A percentile compares a stretch with the other conserved stretches of the same genome.
Conservation (phyloP, 2,113 vertebrate species). For the Redunca redunca region DNA sequence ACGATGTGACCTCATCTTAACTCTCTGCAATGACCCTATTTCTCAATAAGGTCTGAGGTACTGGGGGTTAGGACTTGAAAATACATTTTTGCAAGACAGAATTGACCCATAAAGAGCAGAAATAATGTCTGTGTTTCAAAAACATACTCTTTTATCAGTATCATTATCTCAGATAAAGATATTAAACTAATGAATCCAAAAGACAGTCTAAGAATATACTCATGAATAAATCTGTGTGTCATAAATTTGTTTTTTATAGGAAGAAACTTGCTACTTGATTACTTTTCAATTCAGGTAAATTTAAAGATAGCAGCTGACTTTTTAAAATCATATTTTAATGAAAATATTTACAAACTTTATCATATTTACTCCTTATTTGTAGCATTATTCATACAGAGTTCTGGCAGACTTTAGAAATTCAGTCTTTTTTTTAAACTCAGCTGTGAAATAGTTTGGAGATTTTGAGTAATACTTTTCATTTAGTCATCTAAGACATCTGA, state of each 20-base stretch:
- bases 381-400: neutral
- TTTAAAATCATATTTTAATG: neutral
- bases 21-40: neutral
- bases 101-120: neutral
- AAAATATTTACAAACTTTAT: neutral
- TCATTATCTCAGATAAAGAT: neutral
- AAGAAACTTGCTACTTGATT: neutral
- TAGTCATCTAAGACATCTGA: neutral
- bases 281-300: neutral
- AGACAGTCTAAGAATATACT: neutral
- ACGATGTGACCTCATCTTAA: neutral
- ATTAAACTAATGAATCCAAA: neutral
- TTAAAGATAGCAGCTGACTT: neutral
- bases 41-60: neutral
- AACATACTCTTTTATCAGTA: neutral
- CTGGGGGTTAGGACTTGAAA: neutral
- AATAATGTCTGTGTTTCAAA: neutral
- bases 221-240: neutral
- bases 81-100: neutral
- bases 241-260: neutral
- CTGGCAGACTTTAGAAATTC: neutral
- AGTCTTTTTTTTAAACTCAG: neutral
- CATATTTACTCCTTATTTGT: neutral
- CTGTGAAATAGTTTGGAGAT: neutral
- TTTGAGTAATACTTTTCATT: neutral